Base-by-base conservation (phyloP, 2,797 vertebrate species). In the Dipus sagitta region DNA sequence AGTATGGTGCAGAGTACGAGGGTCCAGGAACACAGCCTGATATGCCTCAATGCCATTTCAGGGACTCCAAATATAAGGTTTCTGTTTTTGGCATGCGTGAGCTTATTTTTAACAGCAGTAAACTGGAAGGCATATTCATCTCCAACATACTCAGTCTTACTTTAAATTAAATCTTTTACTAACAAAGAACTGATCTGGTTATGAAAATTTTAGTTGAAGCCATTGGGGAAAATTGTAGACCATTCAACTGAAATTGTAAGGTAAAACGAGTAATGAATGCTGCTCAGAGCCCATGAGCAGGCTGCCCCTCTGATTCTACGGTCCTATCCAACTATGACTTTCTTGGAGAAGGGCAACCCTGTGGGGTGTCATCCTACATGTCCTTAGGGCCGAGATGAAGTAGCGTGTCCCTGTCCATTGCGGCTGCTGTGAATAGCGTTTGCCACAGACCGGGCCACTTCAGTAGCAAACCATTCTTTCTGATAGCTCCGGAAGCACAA, bases 91-190 rank as follows among this genome's bases (percentile, higher is more conserved):
- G 86, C 74, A 72, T 72, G 64, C 32, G n/a, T 76, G 60, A 71
- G 5, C 86, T 88, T 96, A 89, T 91, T 94, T 95, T 93, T 91
- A 90, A 91, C 76, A 94, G 90, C 82, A 74, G 58, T 67, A 81
- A 23, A 90, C 42, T 82, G 34, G 88, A 79, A 93, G 58, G 79
- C 34, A 76, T 71, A 93, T 95, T 90, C 34, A 38, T 87, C 88
- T 93, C 91, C 86, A 90, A 82, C 65, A 79, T 74, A 90, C 20
- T 94, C 90, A 93, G 68, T 85, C 88, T 92, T 58, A 65, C 47
- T 95, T 95, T 94, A 96, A 94, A 84, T 85, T 93, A 95, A 92
- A 86, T 90, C 76, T 34, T 86, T 85, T 93, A 70, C 91, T 95
- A 93, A 88, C 47, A 77, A 76, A 92, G 47, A 88, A 32, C 60